Percentiles rank a stretch among this genome's conserved stretches.
Evolutionary conservation across 2,888 invertebrate species (phyloP).

Genomic region (Cepaea hortensis): DNA sequence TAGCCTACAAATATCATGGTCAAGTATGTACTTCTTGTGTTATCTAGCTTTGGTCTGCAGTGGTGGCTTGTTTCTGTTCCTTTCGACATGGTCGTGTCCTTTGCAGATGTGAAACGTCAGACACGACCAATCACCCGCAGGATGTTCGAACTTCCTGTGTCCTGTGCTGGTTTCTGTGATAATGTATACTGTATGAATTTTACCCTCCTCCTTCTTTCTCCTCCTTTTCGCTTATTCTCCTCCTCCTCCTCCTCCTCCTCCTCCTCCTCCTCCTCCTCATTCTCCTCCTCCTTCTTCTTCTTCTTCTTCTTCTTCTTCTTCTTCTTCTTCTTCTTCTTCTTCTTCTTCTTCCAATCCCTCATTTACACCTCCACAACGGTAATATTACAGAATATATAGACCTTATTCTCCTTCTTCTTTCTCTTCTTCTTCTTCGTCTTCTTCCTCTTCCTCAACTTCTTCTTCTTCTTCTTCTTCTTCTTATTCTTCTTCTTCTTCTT

Average conservation of each 20-base stretch:
- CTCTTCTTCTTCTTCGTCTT: not conserved
- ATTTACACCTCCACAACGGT: not conserved
- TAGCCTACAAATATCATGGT: too few relatives aligned
- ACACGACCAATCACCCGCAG: too few relatives aligned
- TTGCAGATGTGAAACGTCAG: too few relatives aligned
- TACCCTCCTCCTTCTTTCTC: too few relatives aligned
- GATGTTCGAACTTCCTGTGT: too few relatives aligned
- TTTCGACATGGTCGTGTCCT: too few relatives aligned
- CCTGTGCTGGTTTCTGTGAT: too few relatives aligned
- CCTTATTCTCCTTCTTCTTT: not conserved
- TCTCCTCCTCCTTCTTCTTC: not conserved
- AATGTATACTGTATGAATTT: too few relatives aligned
- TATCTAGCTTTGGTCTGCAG: too few relatives aligned
- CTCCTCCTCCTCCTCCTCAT: not conserved
- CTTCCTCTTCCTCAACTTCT: not conserved
- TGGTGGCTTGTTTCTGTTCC: too few relatives aligned
- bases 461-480: too few relatives aligned
- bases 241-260: not conserved
- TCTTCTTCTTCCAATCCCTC: not conserved
- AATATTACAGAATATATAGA: not conserved
- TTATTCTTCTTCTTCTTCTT: not conserved
- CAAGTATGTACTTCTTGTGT: too few relatives aligned
- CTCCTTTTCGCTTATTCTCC: not conserved
- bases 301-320: constrained; percentile 3
- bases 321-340: not conserved